Evolutionary conservation across 2,888 invertebrate species (phyloP).

Genomic region (Calephelis perditalis): DNA sequence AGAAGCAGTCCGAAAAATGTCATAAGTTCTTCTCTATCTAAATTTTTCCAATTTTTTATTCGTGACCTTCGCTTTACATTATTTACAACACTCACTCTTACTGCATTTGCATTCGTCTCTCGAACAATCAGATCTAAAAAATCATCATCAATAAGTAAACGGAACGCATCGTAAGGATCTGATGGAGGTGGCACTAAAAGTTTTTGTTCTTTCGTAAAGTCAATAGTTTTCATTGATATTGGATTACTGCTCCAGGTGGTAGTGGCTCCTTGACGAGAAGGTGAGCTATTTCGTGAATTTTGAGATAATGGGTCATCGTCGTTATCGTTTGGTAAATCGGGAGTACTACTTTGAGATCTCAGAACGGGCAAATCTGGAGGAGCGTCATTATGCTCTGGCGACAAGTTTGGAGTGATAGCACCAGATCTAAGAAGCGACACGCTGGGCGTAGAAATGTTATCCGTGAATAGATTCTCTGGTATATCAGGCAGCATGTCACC

Average conservation of each 20-base stretch:
- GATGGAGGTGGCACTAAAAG: slow-evolving; percentile 27
- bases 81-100: slow-evolving; percentile 18
- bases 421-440: not conserved
- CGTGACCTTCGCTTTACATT: slow-evolving; percentile 29
- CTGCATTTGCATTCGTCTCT: slow-evolving; percentile 28
- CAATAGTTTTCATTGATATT: slow-evolving; percentile 22
- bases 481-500: not conserved
- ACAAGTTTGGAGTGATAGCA: slow-evolving; percentile 18
- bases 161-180: slow-evolving; percentile 32
- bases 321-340: slow-evolving; percentile 21
- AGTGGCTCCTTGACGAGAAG: slow-evolving; percentile 26
- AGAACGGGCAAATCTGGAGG: slow-evolving; percentile 16
- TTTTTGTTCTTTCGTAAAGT: slow-evolving; percentile 5
- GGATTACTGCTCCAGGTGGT: slow-evolving; percentile 26
- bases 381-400: slow-evolving; percentile 23
- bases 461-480: not conserved
- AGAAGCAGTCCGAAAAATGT: slow-evolving; percentile 45
- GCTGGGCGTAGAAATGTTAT: slow-evolving; percentile 1
- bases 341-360: slow-evolving; percentile 20
- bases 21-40: slow-evolving; percentile 34
- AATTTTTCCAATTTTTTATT: slow-evolving; percentile 35
- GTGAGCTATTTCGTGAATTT: slow-evolving; percentile 23
- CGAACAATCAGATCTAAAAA: slow-evolving; percentile 29
- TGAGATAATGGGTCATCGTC: slow-evolving; percentile 17
- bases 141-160: slow-evolving; percentile 29